Evolutionary conservation across 30 jellyfish, hydroid and myxozoan genomes (phyloP).

Genomic region (Hydractinia echinata): DNA sequence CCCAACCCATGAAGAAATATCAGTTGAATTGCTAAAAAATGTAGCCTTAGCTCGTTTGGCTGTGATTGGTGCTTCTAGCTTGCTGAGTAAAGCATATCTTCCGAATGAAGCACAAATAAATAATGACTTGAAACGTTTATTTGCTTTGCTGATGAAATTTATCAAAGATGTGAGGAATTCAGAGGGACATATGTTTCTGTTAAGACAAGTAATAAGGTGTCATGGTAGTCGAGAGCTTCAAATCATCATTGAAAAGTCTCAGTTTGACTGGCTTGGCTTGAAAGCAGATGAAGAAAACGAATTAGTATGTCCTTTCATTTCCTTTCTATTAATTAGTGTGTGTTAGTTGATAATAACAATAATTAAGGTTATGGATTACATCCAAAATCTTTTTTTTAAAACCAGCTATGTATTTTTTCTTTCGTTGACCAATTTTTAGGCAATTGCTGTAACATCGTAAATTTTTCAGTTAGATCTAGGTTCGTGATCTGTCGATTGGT

Average conservation of each 20-base stretch:
- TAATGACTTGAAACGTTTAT: not conserved
- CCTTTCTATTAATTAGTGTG: too few relatives aligned
- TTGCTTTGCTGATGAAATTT: not conserved
- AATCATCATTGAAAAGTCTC: not conserved
- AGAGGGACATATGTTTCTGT: slow-evolving; percentile 16
- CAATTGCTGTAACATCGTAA: too few relatives aligned
- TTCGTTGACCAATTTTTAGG: too few relatives aligned
- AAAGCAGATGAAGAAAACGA: not conserved
- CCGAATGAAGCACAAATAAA: slow-evolving; percentile 5
- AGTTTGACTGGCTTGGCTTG: slow-evolving; percentile 18
- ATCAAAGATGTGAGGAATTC: not conserved
- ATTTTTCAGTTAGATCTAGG: too few relatives aligned
- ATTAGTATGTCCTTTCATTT: too few relatives aligned
- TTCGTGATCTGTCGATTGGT: too few relatives aligned
- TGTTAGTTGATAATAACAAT: too few relatives aligned
- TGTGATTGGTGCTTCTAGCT: not conserved
- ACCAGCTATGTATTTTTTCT: too few relatives aligned
- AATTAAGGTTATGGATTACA: too few relatives aligned
- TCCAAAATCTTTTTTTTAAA: too few relatives aligned
- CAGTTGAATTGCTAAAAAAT: not conserved
- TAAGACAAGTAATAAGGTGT: slow-evolving; percentile 17
- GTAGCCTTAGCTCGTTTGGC: not conserved
- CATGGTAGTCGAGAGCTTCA: slow-evolving; percentile 23
- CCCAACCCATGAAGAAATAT: not conserved
- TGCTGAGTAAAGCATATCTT: not conserved